Conservation (phyloP, 1,140 invertebrate species). For the Augochlora pura region DNA sequence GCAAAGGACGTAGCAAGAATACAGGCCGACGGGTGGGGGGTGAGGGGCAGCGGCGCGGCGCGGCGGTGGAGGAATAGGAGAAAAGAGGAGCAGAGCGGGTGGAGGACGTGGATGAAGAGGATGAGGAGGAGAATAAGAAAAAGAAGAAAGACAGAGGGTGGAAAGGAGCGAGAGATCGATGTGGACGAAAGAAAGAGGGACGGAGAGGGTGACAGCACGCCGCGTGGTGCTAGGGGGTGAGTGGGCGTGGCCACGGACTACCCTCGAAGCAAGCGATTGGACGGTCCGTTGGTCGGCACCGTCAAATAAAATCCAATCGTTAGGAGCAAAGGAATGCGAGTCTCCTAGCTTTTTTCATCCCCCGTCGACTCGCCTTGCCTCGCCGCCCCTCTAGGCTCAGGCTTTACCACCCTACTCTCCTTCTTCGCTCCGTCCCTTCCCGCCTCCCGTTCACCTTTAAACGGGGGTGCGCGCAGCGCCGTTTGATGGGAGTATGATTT, state of each 20-base stretch:
- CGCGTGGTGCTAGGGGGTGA: conserved; percentile 35
- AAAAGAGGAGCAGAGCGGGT: no score
- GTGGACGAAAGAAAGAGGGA: conserved; percentile 38
- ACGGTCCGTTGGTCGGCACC: conserved; percentile 70
- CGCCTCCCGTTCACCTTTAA: conserved; percentile 44
- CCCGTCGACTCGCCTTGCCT: conserved; percentile 16
- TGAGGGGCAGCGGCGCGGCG: no score
- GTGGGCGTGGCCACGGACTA: conserved; percentile 73
- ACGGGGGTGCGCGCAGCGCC: conserved; percentile 73
- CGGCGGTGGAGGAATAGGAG: no score
- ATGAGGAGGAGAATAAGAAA: no score
- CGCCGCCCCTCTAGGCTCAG: conserved; percentile 12
- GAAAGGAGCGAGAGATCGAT: conserved; percentile 25
- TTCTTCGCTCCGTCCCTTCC: conserved; percentile 33
- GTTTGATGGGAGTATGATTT: conserved; percentile 81
- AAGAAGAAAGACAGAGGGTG: conserved; percentile 12
- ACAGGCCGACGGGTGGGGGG: no score
- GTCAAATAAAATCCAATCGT: conserved; percentile 81
- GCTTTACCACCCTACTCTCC: conserved; percentile 13
- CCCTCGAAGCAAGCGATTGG: conserved; percentile 72
- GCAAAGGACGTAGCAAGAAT: conserved; percentile 42
- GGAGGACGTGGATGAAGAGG: no score
- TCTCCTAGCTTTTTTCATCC: conserved; percentile 68
- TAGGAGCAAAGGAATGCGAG: conserved; percentile 78
- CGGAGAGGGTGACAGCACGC: conserved; percentile 3